Conservation (phyloP, 1,140 invertebrate species). For the Camponotus floridanus region DNA sequence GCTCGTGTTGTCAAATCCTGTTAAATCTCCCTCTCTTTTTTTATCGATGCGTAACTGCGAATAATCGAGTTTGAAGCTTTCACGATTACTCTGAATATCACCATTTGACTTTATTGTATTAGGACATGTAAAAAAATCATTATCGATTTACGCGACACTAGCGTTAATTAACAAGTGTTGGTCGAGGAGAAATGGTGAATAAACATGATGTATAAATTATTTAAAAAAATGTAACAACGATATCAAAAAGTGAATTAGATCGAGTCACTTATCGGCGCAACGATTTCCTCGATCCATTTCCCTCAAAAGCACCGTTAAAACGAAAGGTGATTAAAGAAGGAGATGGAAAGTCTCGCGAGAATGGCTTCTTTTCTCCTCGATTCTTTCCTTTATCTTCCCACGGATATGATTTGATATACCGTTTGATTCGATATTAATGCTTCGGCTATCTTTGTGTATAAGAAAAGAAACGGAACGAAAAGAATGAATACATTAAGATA, state of each 20-base stretch:
- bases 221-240: neutral
- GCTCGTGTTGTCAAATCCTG: slow-evolving; percentile 4
- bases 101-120: slow-evolving; percentile 34
- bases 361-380: slow-evolving; percentile 8
- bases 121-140: slow-evolving; percentile 22
- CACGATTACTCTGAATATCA: slow-evolving; percentile 15
- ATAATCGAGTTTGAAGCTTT: slow-evolving; percentile 46
- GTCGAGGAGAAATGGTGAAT: neutral
- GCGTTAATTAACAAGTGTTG: slow-evolving; percentile 30
- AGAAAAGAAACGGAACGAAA: slow-evolving; percentile 42
- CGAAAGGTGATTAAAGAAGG: slow-evolving; percentile 51
- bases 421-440: slow-evolving; percentile 72
- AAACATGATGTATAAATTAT: neutral
- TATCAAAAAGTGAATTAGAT: slow-evolving; percentile 6
- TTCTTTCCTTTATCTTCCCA: slow-evolving; percentile 63
- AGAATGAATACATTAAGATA: slow-evolving; percentile 70
- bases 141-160: slow-evolving; percentile 1
- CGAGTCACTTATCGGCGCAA: slow-evolving; percentile 16
- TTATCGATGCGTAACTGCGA: neutral
- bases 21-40: slow-evolving; percentile 10
- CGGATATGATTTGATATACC: slow-evolving; percentile 71
- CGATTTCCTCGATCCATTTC: slow-evolving; percentile 12
- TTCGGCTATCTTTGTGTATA: slow-evolving; percentile 52
- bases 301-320: slow-evolving; percentile 36
- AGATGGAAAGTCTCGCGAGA: slow-evolving; percentile 22